A percentile compares a stretch with the other conserved stretches of the same genome.
Evolutionary conservation across 2,888 invertebrate genomes (phyloP).

Genomic region (Pardosa pseudoannulata): DNA sequence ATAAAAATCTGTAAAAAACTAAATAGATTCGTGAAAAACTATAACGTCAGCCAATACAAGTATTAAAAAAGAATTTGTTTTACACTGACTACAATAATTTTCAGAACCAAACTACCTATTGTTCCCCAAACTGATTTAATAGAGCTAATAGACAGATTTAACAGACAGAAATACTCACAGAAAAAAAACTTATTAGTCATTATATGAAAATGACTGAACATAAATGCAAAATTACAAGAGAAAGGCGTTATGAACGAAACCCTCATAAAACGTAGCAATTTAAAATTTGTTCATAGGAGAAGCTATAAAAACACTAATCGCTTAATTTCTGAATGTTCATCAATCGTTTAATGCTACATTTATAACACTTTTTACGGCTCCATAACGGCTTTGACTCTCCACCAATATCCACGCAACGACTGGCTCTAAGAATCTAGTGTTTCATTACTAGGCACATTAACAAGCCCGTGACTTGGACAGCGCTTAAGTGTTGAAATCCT

Average conservation of each 20-base stretch:
- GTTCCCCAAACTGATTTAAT: too few species aligned
- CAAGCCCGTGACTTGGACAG: constrained; percentile 14
- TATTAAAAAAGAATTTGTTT: too few species aligned
- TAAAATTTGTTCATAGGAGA: not conserved
- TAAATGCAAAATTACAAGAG: constrained; percentile 2
- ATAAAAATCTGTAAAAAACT: too few species aligned
- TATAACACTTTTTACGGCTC: constrained; percentile 19
- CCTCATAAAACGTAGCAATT: constrained; percentile 18
- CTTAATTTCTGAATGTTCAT: constrained; percentile 8
- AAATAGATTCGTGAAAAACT: too few species aligned
- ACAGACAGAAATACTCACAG: too few species aligned
- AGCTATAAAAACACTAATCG: constrained; percentile 27
- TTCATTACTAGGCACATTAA: constrained; percentile 39
- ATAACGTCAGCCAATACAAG: too few species aligned
- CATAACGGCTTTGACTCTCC: constrained; percentile 11
- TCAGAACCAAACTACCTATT: too few species aligned
- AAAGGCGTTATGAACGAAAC: constrained; percentile 2
- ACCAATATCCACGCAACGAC: not conserved
- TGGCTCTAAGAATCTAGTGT: constrained; percentile 20
- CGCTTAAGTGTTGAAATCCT: constrained; percentile 26
- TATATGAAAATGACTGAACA: too few species aligned
- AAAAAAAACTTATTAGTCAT: too few species aligned
- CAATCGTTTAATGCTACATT: constrained; percentile 28
- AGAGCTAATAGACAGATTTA: too few species aligned
- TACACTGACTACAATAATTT: too few species aligned